Evolutionary conservation across 2,797 vertebrate genomes (phyloP).

Genomic region (Mycteria americana): DNA sequence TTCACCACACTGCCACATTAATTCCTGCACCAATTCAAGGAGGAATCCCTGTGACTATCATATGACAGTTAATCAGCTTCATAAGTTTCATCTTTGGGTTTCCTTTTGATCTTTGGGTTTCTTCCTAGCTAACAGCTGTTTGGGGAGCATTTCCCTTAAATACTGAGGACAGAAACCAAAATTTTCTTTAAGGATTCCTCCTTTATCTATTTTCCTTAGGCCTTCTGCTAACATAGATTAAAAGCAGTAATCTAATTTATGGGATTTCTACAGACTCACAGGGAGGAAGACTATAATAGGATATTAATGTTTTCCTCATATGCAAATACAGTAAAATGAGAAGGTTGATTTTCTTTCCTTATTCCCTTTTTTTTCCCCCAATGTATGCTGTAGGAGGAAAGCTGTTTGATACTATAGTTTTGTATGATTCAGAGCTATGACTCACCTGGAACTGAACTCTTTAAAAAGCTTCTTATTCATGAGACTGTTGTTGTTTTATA

Average conservation of each 20-base stretch:
- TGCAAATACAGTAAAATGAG: constrained; percentile 39
- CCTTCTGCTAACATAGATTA: constrained; percentile 36
- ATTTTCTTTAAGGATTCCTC: neutral
- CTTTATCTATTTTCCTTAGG: constrained; percentile 41
- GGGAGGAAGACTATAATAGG: neutral
- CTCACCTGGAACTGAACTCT: neutral
- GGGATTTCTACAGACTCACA: constrained; percentile 19
- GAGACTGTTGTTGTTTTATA: neutral
- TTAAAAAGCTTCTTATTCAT: neutral
- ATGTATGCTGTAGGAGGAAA: neutral
- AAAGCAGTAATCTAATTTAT: constrained; percentile 57
- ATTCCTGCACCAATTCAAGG: neutral
- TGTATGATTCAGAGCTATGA: constrained; percentile 35
- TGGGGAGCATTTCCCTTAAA: neutral
- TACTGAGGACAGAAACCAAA: neutral
- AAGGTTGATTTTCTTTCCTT: neutral
- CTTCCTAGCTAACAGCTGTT: neutral
- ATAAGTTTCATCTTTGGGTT: neutral
- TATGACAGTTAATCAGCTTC: neutral
- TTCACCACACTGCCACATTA: neutral
- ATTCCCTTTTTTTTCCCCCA: neutral
- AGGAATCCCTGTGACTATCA: neutral
- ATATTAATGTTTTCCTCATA: constrained; percentile 53
- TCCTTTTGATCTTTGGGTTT: constrained; percentile 3
- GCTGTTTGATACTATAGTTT: constrained; percentile 8